Percentiles rank a stretch among this genome's conserved stretches.
Evolutionary conservation across 2,113 vertebrate genomes (phyloP).

Genomic region (Odontophorus gujanensis): DNA sequence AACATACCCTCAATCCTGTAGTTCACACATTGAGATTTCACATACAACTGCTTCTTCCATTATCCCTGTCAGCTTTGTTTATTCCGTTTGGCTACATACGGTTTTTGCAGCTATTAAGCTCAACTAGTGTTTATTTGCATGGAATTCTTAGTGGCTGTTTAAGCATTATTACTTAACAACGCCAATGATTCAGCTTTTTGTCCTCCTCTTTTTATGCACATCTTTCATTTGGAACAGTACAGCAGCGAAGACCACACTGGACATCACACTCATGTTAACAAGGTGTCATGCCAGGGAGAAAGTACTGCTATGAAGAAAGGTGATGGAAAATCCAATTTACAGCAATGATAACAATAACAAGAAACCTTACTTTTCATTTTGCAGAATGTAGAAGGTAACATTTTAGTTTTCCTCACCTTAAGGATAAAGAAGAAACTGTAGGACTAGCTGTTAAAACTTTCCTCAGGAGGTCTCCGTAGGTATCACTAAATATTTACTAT

Average conservation of each 20-base stretch:
- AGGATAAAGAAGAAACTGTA: neutral
- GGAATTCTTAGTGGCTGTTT: slow-evolving; percentile 2
- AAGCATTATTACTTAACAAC: neutral
- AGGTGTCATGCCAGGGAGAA: neutral
- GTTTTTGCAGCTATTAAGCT: neutral
- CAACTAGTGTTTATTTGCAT: neutral
- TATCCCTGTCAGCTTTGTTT: neutral
- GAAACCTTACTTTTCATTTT: neutral
- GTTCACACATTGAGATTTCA: neutral
- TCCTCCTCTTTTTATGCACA: neutral
- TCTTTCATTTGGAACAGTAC: slow-evolving; percentile 1
- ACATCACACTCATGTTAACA: neutral
- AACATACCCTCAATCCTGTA: neutral
- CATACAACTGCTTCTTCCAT: neutral
- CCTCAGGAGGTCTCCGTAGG: neutral
- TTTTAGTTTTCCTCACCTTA: slow-evolving; percentile 15
- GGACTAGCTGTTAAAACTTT: slow-evolving; percentile 5
- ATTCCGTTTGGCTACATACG: neutral
- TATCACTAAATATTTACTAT: slow-evolving; percentile 24
- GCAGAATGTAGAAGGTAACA: neutral
- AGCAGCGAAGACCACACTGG: neutral
- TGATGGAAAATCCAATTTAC: slow-evolving; percentile 36
- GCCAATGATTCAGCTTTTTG: neutral
- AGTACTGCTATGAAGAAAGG: neutral
- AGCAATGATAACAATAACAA: slow-evolving; percentile 4